These are phyloP conservation scores for Drosophila tristis DNA, from an alignment of 1,140 invertebrate genomes.

Conservation along the genomic window DNA sequence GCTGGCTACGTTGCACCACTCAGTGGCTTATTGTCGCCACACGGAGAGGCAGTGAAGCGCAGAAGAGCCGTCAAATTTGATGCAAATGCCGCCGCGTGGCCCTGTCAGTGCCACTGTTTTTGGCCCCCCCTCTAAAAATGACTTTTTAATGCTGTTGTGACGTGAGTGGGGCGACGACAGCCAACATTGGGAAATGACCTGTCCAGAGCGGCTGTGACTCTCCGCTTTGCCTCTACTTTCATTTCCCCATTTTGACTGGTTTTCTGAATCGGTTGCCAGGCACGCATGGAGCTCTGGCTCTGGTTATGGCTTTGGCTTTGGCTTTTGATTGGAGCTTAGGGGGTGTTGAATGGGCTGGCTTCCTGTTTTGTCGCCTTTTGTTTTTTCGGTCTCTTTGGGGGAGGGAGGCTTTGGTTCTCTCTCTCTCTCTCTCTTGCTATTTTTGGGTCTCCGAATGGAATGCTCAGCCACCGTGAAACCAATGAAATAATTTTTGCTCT, in stretches of 20 bases:
- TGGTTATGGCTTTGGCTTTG: conserved; percentile 3
- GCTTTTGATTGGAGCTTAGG: conserved; percentile 37
- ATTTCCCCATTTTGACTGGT: not conserved
- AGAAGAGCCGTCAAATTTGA: conserved; percentile 52
- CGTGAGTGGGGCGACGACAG: conserved; percentile 17
- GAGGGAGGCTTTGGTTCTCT: not conserved
- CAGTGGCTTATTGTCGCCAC: conserved; percentile 8
- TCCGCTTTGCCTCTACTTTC: conserved; percentile 8
- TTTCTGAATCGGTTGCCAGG: conserved; percentile 30
- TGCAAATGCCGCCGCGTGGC: conserved; percentile 37
- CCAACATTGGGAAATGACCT: no score
- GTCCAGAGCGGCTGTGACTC: not conserved
- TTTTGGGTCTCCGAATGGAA: conserved; percentile 3
- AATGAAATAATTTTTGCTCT: conserved; percentile 62
- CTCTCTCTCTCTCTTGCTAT: conserved; percentile 14
- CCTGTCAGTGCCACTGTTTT: not conserved
- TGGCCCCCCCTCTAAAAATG: conserved; percentile 20
- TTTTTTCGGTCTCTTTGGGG: conserved; percentile 2
- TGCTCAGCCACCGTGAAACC: conserved; percentile 42
- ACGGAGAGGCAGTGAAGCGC: conserved; percentile 61
- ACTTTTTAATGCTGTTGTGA: conserved; percentile 42
- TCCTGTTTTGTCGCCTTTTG: conserved; percentile 46
- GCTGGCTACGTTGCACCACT: conserved; percentile 47
- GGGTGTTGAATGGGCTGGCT: conserved; percentile 21
- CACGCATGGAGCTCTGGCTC: conserved; percentile 23